phyloP scores from a whole-genome alignment of 2,888 invertebrate species.

The Morpho achilles region DNA sequence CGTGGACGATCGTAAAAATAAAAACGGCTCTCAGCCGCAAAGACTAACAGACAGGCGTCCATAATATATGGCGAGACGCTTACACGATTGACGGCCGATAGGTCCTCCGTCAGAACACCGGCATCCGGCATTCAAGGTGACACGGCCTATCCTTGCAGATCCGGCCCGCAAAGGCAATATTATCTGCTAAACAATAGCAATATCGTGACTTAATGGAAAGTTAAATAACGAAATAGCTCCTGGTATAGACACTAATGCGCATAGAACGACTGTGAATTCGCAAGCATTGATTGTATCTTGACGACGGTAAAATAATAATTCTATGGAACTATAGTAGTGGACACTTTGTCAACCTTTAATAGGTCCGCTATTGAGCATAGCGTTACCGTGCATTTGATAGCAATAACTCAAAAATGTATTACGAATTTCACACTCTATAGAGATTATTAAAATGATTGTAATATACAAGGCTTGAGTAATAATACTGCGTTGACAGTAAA shows the following conservation, averaged over 20 bases:
- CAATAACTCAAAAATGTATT: neutral
- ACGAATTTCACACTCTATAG: slow-evolving; percentile 9
- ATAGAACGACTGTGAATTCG: slow-evolving; percentile 1
- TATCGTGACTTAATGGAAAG: slow-evolving; percentile 26
- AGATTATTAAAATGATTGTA: slow-evolving; percentile 17
- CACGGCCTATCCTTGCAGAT: slow-evolving; percentile 69
- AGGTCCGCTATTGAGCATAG: neutral
- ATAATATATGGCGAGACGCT: slow-evolving; percentile 67
- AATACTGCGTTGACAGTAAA: slow-evolving; percentile 42
- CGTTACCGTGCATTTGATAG: slow-evolving; percentile 3
- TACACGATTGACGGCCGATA: slow-evolving; percentile 74
- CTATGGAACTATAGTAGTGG: slow-evolving; percentile 8
- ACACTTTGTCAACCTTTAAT: slow-evolving; percentile 11
- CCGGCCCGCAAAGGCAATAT: slow-evolving; percentile 47
- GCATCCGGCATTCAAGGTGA: slow-evolving; percentile 77
- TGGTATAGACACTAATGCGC: slow-evolving; percentile 1
- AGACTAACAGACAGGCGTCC: slow-evolving; percentile 63
- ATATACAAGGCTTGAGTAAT: slow-evolving; percentile 44
- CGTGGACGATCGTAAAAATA: slow-evolving; percentile 70
- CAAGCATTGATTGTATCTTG: slow-evolving; percentile 8
- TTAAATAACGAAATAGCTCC: slow-evolving; percentile 13
- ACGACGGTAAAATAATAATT: slow-evolving; percentile 1
- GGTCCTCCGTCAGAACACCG: slow-evolving; percentile 60
- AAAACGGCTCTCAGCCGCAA: slow-evolving; percentile 60
- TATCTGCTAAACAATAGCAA: slow-evolving; percentile 34